phyloP scores from a whole-genome alignment of 2,888 invertebrate species.

The Meloe dianella region DNA sequence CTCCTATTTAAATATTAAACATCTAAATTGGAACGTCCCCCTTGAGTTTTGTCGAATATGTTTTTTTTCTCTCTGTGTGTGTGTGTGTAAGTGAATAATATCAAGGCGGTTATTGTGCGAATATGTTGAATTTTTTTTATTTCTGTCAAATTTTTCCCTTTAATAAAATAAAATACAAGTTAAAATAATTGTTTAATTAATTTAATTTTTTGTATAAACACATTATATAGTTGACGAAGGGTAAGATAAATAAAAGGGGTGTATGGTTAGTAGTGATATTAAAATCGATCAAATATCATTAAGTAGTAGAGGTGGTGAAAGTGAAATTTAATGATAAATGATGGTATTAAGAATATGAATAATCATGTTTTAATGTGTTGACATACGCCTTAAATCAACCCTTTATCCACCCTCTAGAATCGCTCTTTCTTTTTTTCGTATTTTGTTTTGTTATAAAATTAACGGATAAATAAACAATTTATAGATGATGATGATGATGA shows the following conservation, averaged over 20 bases:
- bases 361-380: slow-evolving; percentile 10
- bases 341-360: slow-evolving; percentile 13
- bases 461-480: slow-evolving; percentile 4
- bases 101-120: neutral
- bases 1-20: slow-evolving; percentile 50
- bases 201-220: slow-evolving; percentile 13
- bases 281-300: slow-evolving; percentile 16
- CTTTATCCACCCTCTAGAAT: neutral
- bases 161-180: neutral
- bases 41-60: neutral
- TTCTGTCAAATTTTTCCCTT: neutral
- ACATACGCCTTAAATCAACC: slow-evolving; percentile 9
- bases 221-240: slow-evolving; percentile 2
- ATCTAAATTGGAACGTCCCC: slow-evolving; percentile 41
- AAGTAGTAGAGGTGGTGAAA: neutral
- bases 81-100: too few species aligned
- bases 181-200: slow-evolving; percentile 1
- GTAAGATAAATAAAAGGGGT: slow-evolving; percentile 17
- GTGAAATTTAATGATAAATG: slow-evolving; percentile 1
- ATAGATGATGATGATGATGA: neutral
- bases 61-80: neutral
- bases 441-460: too few species aligned
- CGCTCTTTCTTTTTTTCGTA: too few species aligned
- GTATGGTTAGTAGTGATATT: slow-evolving; percentile 8
- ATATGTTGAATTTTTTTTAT: neutral